Evolutionary conservation across 2,113 vertebrate species (phyloP).

Genomic region (Caloenas nicobarica): DNA sequence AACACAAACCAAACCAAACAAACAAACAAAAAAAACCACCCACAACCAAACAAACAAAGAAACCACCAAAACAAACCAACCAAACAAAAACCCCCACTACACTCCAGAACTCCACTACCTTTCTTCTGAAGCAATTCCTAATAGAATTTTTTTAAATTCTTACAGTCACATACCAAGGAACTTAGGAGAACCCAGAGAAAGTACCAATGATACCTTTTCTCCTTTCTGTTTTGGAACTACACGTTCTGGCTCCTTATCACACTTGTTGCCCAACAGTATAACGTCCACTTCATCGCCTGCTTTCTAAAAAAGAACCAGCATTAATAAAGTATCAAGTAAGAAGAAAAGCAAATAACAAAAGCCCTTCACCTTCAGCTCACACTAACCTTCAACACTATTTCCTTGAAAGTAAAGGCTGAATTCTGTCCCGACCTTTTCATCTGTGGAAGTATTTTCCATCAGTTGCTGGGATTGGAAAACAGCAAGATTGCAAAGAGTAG

Average conservation of each 20-base stretch:
- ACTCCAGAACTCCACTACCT: not conserved
- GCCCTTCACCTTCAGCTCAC: not conserved
- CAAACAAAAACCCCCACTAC: too few relatives aligned
- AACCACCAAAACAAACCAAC: not conserved
- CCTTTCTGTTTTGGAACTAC: conserved; percentile 72
- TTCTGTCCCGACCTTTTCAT: not conserved
- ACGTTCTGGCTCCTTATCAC: conserved; percentile 75
- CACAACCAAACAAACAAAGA: too few relatives aligned
- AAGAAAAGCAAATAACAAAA: conserved; percentile 4
- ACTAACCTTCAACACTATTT: not conserved
- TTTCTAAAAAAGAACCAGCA: conserved; percentile 69
- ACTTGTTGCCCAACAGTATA: conserved; percentile 78
- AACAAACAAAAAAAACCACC: too few relatives aligned
- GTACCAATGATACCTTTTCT: conserved; percentile 70
- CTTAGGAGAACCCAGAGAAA: conserved; percentile 13
- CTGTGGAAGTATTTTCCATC: not conserved
- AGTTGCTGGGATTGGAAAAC: not conserved
- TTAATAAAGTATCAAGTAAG: conserved; percentile 20
- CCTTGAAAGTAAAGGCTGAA: not conserved
- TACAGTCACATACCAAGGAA: not conserved
- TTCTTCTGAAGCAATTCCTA: conserved; percentile 13
- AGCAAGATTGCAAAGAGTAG: not conserved
- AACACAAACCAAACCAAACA: not conserved
- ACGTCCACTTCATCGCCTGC: conserved; percentile 75
- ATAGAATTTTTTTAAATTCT: not conserved